Evolutionary conservation across 2,797 vertebrate genomes (phyloP).

Genomic region (Chelon labrosus): DNA sequence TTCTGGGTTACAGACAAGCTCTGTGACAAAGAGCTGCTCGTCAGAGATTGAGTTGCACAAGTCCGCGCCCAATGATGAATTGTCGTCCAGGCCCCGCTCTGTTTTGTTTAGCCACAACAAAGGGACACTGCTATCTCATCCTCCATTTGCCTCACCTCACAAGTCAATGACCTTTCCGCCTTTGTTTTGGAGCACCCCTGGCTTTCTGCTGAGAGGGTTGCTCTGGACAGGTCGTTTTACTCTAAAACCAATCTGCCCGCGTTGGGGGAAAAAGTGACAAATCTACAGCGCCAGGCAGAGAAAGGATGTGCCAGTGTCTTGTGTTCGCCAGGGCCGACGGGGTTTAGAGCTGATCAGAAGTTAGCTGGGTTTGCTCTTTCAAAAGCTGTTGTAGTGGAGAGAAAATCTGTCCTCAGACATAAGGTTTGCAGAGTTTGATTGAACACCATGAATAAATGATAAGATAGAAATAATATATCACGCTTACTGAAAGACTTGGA

Average conservation of each 20-base stretch:
- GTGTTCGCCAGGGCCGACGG: slow-evolving; percentile 11
- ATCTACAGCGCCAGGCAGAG: slow-evolving; percentile 41
- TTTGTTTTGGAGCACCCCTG: slow-evolving; percentile 50
- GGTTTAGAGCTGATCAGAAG: slow-evolving; percentile 19
- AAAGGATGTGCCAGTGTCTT: slow-evolving; percentile 34
- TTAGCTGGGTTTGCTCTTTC: slow-evolving; percentile 35
- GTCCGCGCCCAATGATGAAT: slow-evolving; percentile 20
- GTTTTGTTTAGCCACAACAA: slow-evolving; percentile 45
- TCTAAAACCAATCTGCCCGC: slow-evolving; percentile 54
- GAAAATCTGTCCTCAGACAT: slow-evolving; percentile 14
- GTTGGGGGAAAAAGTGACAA: slow-evolving; percentile 54
- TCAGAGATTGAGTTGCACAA: slow-evolving; percentile 22
- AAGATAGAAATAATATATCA: slow-evolving; percentile 16
- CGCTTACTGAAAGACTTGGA: slow-evolving; percentile 4
- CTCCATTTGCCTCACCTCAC: slow-evolving; percentile 47
- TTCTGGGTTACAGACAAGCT: slow-evolving; percentile 8
- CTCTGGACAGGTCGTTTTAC: slow-evolving; percentile 56
- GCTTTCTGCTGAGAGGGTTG: slow-evolving; percentile 40
- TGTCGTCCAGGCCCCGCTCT: slow-evolving; percentile 37
- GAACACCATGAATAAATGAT: slow-evolving; percentile 25
- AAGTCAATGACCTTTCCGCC: slow-evolving; percentile 53
- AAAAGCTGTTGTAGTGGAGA: slow-evolving; percentile 21
- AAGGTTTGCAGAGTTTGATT: slow-evolving; percentile 30
- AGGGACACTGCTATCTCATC: slow-evolving; percentile 20
- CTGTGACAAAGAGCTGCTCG: slow-evolving; percentile 29